Evolutionary conservation across 1,140 invertebrate species (phyloP).

Genomic region (Harlomillsia oculata): DNA sequence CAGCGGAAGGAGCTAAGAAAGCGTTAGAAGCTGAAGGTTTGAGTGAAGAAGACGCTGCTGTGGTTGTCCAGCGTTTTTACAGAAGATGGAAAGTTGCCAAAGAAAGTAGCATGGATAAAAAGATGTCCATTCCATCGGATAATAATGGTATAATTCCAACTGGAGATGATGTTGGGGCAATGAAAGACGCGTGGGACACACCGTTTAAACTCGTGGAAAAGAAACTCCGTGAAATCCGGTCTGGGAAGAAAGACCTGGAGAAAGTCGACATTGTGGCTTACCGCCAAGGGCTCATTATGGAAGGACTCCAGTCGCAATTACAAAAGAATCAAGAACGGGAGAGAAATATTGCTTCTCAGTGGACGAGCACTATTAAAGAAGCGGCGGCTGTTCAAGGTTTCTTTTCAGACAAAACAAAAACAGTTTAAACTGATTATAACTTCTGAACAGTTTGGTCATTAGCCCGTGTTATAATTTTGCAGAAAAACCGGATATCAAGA

Average conservation of each 20-base stretch:
- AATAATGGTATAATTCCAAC: constrained; percentile 13
- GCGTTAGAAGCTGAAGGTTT: constrained; percentile 42
- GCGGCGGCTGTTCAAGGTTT: too few species aligned
- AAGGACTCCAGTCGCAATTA: constrained; percentile 36
- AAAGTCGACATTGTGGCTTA: constrained; percentile 34
- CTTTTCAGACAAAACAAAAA: too few species aligned
- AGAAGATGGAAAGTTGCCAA: constrained; percentile 34
- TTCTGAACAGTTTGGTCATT: too few species aligned
- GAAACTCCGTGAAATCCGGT: constrained; percentile 14
- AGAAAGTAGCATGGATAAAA: constrained; percentile 11
- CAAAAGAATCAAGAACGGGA: constrained; percentile 36
- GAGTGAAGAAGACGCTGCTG: constrained; percentile 44
- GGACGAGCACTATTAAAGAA: constrained; percentile 32
- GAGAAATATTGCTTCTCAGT: constrained; percentile 31
- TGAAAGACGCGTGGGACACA: constrained; percentile 40
- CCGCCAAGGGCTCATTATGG: constrained; percentile 26
- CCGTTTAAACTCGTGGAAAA: constrained; percentile 15
- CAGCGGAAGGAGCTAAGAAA: constrained; percentile 39
- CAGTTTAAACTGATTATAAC: too few species aligned
- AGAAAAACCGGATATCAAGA: too few species aligned
- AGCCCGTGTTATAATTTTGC: too few species aligned
- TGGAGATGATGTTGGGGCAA: too few species aligned
- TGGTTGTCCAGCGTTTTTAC: constrained; percentile 38
- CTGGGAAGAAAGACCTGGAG: constrained; percentile 19
- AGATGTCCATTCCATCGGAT: constrained; percentile 12